A percentile compares a stretch with the other conserved stretches of the same genome.
Conservation (phyloP, 2,113 vertebrate genomes). For the Podarcis raffonei region DNA sequence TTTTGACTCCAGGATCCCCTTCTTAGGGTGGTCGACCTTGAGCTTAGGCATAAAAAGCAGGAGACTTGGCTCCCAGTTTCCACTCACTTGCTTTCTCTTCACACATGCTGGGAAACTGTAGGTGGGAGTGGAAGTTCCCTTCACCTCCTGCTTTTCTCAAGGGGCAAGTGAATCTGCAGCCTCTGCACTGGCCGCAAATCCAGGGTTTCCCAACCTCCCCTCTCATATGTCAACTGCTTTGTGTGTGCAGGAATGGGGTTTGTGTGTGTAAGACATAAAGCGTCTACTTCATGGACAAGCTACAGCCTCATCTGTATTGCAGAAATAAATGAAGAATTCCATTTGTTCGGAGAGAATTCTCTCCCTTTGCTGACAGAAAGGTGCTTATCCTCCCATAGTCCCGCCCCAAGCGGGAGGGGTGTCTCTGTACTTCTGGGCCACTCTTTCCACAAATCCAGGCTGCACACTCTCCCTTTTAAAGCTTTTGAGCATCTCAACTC, state of each 20-base stretch:
- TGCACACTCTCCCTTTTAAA: conserved; percentile 4
- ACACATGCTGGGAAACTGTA: background rate
- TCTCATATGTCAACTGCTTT: background rate
- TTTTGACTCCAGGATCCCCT: background rate
- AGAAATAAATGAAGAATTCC: background rate
- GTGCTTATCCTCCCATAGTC: background rate
- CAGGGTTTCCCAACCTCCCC: background rate
- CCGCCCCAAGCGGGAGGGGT: background rate
- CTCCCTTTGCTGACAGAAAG: background rate
- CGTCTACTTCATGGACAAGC: background rate
- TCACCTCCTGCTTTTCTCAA: background rate
- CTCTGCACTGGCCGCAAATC: too few relatives aligned
- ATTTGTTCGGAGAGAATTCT: background rate
- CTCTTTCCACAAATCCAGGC: background rate
- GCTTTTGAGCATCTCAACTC: background rate
- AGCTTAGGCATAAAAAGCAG: background rate
- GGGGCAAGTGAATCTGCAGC: background rate
- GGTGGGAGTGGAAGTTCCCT: background rate
- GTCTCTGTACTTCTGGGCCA: background rate
- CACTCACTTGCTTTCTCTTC: too few relatives aligned
- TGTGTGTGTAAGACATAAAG: background rate
- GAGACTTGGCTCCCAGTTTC: background rate
- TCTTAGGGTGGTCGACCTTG: too few relatives aligned
- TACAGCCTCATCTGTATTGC: background rate
- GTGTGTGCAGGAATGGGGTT: background rate